Evolutionary conservation across 2,888 invertebrate species (phyloP), one percentile per base, ranked within the genome.

Genomic region (Formica aserva): DNA sequence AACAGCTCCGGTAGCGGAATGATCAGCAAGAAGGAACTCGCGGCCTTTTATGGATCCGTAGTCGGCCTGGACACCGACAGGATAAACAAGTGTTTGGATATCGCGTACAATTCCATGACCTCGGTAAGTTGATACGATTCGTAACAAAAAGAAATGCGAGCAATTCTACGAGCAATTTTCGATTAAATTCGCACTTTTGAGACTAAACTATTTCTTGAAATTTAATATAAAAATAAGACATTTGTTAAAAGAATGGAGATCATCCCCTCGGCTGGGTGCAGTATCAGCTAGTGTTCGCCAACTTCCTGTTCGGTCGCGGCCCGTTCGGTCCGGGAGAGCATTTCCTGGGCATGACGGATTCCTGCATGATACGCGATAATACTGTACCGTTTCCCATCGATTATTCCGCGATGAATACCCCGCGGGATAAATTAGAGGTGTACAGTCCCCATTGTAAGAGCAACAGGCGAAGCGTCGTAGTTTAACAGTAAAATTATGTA

Each of bases 281-380:
- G n/a, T 97, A 96, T 95, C 96, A 97, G 84, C 96, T 97, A 91
- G 97, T 97, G 93, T 97, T 97, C 94, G 96, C 97, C 66, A 97
- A 97, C 94, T 97, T 97, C 95, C 95, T 97, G 87, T 96, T 97
- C 94, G 97, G 97, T 5, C 96, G 97, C 92, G 96, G 97, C 91
- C 97, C 97, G 6, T 97, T 97, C 92, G 97, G 97, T 0, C 97
- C 97, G 0, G 97, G 97, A 0, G 97, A 97, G 91, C 97, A 96
- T 95, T 96, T 97, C 69, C 96, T 97, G 45, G 97, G 97, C 11
- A 88, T 92, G 89, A 90, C 91, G 22, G 91, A 91, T 18, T 75
- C 88, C 66, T 92, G 92, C 63, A 55, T 91, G 1, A 82, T 87
- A 13, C 90, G 91, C 0, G 92, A 87, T 26, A 86, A 90, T 29